Evolutionary conservation across 2,113 vertebrate species (phyloP), one percentile per base, ranked within the genome.

Genomic region (Okapia johnstoni): DNA sequence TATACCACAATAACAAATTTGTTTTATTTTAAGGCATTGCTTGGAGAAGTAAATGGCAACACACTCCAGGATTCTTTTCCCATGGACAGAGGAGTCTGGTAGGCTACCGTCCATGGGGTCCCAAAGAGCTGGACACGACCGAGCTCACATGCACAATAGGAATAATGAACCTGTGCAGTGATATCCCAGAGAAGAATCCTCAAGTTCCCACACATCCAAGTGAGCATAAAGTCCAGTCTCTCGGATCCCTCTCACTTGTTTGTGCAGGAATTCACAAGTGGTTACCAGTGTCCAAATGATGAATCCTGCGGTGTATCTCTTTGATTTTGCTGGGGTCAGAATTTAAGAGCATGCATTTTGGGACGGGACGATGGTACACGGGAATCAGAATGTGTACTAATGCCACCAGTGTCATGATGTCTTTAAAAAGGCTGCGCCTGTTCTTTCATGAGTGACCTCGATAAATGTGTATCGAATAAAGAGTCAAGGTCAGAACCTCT

Each of bases 121-220:
- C 19, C 19, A 12, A 40, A 73, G n/a, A 73, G 5, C 40, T 73
- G 36, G 66, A 73, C 36, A 13, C 0, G 1, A 40, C n/a, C 40
- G 66, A 6, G 36, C 19, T 23, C 1, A 0, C 19, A 2, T 73
- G 19, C 21, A 6, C 1, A 36, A 6, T 40, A 19, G 52, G 54
- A 90, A 43, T 54, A 52, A 91, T 54, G 10, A 6, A 3, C 63
- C 48, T 28, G 11, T 28, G 13, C 6, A n/a, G 1, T 77, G 26
- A 6, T 43, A 52, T 21, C 33, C 54, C 10, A n/a, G 15, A 63
- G 10, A 58, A 25, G 16, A 54, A 76, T 15, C 15, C 25, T 60
- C 28, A 48, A 33, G 48, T 23, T 46, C 10, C 48, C 7, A 80
- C 2, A 1, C 52, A 25, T 7, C 76, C 40, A n/a, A 43, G 5